phyloP scores from a whole-genome alignment of 2,797 vertebrate species.

The Octomys mimax region DNA sequence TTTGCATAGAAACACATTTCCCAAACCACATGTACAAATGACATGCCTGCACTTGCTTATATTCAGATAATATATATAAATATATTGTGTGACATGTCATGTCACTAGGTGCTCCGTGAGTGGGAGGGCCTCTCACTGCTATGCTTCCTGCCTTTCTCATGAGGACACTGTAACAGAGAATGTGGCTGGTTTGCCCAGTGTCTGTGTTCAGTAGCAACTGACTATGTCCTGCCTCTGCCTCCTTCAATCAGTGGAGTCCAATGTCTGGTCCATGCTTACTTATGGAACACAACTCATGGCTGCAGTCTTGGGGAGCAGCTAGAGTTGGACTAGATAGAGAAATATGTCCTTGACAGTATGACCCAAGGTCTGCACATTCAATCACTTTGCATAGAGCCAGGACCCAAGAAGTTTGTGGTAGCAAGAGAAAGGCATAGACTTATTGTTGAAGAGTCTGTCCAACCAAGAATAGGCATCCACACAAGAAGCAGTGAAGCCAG shows the following conservation, averaged over 20 bases:
- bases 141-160: background rate
- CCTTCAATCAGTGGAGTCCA: background rate
- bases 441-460: background rate
- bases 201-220: background rate
- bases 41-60: background rate
- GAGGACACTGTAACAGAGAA: background rate
- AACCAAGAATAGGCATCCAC: background rate
- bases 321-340: background rate
- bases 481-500: background rate
- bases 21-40: background rate
- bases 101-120: background rate
- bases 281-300: background rate
- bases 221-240: background rate
- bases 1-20: slow-evolving; percentile 49
- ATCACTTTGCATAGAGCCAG: background rate
- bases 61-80: background rate
- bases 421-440: background rate
- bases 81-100: background rate
- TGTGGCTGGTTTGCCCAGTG: background rate
- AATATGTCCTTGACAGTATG: background rate
- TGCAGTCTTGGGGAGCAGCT: background rate
- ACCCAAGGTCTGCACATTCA: background rate
- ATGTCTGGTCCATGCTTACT: background rate
- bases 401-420: background rate
- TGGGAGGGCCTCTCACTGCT: background rate